These are phyloP conservation scores for Rhabdomys pumilio DNA, from an alignment of 2,797 vertebrate species.

Conservation along the genomic window DNA sequence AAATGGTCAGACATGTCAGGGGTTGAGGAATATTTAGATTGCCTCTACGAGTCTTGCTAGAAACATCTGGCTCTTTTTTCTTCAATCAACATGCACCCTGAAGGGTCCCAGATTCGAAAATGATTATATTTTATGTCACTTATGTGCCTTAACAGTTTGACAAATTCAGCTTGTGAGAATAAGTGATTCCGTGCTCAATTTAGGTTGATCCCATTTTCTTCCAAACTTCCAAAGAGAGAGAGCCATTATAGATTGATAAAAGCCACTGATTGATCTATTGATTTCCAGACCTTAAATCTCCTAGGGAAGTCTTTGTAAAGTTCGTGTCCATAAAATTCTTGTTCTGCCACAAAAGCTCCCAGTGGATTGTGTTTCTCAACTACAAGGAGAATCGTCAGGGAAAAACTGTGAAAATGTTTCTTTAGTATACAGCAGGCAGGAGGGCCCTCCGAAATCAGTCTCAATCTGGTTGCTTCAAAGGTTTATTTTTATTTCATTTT, in stretches of 20 bases:
- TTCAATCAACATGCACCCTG: conserved; percentile 89
- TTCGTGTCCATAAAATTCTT: conserved; percentile 86
- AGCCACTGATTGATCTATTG: conserved; percentile 89
- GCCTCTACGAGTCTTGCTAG: conserved; percentile 85
- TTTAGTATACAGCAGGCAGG: conserved; percentile 84
- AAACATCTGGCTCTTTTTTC: conserved; percentile 91
- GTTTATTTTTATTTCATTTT: conserved; percentile 82
- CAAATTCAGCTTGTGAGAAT: conserved; percentile 90
- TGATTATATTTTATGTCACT: conserved; percentile 91
- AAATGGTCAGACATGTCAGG: conserved; percentile 87
- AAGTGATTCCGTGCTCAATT: conserved; percentile 89
- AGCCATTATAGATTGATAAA: conserved; percentile 89
- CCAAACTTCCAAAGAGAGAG: conserved; percentile 87
- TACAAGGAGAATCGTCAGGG: conserved; percentile 83
- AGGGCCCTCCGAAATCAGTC: conserved; percentile 85
- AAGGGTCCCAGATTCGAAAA: conserved; percentile 89
- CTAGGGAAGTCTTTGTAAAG: conserved; percentile 87
- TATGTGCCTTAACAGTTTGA: conserved; percentile 88
- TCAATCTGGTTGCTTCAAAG: conserved; percentile 83
- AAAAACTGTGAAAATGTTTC: conserved; percentile 83
- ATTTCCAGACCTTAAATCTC: conserved; percentile 85
- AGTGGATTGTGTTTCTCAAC: conserved; percentile 84
- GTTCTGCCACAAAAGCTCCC: conserved; percentile 85
- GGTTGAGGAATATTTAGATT: conserved; percentile 88
- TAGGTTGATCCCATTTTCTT: conserved; percentile 89